phyloP scores from a whole-genome alignment of 2,888 invertebrate species.

The Mesoligia furuncula region DNA sequence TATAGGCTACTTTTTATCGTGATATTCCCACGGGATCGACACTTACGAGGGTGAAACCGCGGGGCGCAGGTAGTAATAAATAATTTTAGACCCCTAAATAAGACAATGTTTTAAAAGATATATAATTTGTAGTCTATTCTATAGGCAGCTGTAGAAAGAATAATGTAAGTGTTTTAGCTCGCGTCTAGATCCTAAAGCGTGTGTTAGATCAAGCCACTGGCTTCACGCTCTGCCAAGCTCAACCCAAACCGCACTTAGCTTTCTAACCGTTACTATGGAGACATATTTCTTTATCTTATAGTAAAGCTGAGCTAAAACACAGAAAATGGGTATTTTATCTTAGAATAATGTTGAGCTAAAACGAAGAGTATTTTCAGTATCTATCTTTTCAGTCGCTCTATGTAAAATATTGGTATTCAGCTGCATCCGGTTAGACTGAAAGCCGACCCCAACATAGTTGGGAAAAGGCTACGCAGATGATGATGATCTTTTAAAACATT shows the following conservation, averaged over 20 bases:
- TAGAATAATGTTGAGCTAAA: neutral
- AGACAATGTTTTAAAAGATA: neutral
- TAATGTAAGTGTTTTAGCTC: neutral
- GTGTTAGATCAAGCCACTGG: constrained; percentile 29
- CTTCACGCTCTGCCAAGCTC: constrained; percentile 32
- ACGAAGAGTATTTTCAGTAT: neutral
- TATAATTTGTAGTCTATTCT: neutral
- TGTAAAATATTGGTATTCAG: too few species aligned
- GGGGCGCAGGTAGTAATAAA: too few species aligned
- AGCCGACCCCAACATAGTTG: too few species aligned
- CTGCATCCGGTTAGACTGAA: too few species aligned
- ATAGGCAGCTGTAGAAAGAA: neutral
- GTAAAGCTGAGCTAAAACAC: neutral
- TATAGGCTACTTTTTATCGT: too few species aligned
- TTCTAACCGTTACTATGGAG: neutral
- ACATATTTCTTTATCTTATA: constrained; percentile 11
- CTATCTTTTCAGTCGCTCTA: too few species aligned
- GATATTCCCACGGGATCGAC: too few species aligned
- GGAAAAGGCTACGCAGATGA: too few species aligned
- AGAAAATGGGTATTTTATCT: constrained; percentile 1
- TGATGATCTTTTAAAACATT: neutral
- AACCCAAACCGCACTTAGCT: constrained; percentile 27
- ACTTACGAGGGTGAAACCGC: too few species aligned
- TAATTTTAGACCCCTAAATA: too few species aligned
- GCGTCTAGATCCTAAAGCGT: neutral